A percentile compares a stretch with the other conserved stretches of the same genome.
Conservation (phyloP, 2,888 invertebrate genomes). For the Eilema caniola region DNA sequence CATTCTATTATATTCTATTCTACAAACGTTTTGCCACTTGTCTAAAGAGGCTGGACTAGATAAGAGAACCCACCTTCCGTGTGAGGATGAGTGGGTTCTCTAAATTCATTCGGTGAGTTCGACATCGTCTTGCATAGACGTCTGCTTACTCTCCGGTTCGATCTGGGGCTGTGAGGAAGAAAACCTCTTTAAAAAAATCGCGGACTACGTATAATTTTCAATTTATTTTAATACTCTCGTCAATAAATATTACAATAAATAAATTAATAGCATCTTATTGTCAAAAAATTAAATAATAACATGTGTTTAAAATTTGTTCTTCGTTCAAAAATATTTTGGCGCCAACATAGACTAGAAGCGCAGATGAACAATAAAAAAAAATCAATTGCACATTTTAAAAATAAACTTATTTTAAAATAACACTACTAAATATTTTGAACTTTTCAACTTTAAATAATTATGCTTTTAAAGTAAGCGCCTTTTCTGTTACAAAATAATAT, state of each 20-base stretch:
- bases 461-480: conserved; percentile 18
- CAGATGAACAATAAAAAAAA: neutral
- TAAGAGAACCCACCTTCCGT: neutral
- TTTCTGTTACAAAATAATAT: neutral
- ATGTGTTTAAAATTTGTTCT: neutral
- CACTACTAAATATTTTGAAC: neutral
- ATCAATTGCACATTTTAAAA: neutral
- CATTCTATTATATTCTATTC: too few species aligned
- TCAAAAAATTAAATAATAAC: neutral
- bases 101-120: neutral
- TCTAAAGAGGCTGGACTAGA: neutral
- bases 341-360: conserved; percentile 9
- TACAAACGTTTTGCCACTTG: neutral
- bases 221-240: neutral
- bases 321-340: neutral
- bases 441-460: neutral
- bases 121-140: neutral
- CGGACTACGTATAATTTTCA: neutral
- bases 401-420: conserved; percentile 5
- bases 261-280: conserved; percentile 1
- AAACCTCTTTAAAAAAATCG: neutral
- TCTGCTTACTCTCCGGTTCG: too few species aligned
- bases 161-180: neutral
- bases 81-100: neutral
- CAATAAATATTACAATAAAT: conserved; percentile 4